Percentiles rank a stretch among this genome's conserved stretches.
Evolutionary conservation across 1,140 invertebrate species (phyloP).

Genomic region (Colletes gigas): DNA sequence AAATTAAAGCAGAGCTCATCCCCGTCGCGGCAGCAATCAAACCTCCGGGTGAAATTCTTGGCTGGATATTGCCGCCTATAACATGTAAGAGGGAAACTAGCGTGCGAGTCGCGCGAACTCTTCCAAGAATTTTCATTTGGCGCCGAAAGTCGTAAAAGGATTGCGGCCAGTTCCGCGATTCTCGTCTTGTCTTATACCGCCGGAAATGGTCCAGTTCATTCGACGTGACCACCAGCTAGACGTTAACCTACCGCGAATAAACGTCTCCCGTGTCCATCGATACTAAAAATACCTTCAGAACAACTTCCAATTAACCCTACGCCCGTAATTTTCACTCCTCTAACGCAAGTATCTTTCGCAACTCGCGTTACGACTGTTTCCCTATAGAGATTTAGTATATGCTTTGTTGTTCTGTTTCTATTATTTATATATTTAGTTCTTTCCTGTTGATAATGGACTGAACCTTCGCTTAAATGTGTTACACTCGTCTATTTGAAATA

Average conservation of each 20-base stretch:
- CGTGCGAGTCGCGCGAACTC: slow-evolving; percentile 14
- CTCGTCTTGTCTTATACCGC: not conserved
- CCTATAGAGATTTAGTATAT: too few relatives aligned
- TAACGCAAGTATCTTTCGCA: too few relatives aligned
- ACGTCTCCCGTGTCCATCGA: too few relatives aligned
- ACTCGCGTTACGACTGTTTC: too few relatives aligned
- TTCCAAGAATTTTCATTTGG: slow-evolving; percentile 51
- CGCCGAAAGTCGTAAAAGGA: slow-evolving; percentile 35
- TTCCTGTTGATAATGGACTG: too few relatives aligned
- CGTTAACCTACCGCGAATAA: not conserved
- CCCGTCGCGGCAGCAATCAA: slow-evolving; percentile 11
- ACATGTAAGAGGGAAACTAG: not conserved
- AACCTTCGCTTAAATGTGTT: too few relatives aligned
- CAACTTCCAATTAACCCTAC: not conserved
- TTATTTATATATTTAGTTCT: too few relatives aligned
- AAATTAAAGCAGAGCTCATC: slow-evolving; percentile 5
- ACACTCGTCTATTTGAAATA: too few relatives aligned
- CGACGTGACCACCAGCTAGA: not conserved
- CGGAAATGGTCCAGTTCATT: not conserved
- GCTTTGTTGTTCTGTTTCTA: too few relatives aligned
- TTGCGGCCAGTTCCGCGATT: not conserved
- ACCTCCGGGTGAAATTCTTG: slow-evolving; percentile 19
- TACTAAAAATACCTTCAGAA: not conserved
- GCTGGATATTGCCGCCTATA: slow-evolving; percentile 8
- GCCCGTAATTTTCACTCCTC: too few relatives aligned